Base-by-base conservation (phyloP, 2,113 vertebrate species). In the Pipa parva region DNA sequence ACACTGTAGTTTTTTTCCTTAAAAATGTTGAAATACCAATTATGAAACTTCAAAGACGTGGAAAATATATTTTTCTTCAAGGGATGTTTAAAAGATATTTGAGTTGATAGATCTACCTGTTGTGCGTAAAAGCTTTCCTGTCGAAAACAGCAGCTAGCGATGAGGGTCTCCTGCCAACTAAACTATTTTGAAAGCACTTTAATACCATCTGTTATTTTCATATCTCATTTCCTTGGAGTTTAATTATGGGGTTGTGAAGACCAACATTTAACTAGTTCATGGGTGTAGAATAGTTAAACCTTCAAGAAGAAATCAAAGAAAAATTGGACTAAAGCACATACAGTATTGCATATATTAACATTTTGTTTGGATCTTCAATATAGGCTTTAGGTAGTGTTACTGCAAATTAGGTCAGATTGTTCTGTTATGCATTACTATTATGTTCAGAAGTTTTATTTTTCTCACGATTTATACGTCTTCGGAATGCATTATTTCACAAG, bases 61-160 rank as follows among this genome's bases (percentile, higher is more conserved):
- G 22, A 61, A 63, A 39, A 63, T 13, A 27, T 2, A 24, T 63
- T 42, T 63, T 63, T 26, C 62, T 37, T 21, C 24, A 63, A 63
- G 18, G 31, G 31, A 63, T 42, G 31, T 39, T 39, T 52, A 63
- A 52, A 63, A 37, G 42, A 45, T 21, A 62, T 48, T 62, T 29
- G 31, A 63, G 31, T n/a, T 37, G 22, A 63, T 52, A 63, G 49
- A 39, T 52, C 17, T 63, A 37, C 48, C 31, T 63, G 62, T 63
- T 24, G 62, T 27, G 31, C 33, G 9, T 54, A 54, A 63, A 63
- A 39, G 24, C 50, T 39, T 63, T 63, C 31, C 31, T 54, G 62
- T 42, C 22, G 29, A 42, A 27, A 26, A 37, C 49, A 37, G 39
- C 39, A 42, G 39, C 39, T 42, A 42, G 39, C 33, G 39, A 31